Evolutionary conservation across 1,140 invertebrate species (phyloP).

Genomic region (Bombus waltoni): DNA sequence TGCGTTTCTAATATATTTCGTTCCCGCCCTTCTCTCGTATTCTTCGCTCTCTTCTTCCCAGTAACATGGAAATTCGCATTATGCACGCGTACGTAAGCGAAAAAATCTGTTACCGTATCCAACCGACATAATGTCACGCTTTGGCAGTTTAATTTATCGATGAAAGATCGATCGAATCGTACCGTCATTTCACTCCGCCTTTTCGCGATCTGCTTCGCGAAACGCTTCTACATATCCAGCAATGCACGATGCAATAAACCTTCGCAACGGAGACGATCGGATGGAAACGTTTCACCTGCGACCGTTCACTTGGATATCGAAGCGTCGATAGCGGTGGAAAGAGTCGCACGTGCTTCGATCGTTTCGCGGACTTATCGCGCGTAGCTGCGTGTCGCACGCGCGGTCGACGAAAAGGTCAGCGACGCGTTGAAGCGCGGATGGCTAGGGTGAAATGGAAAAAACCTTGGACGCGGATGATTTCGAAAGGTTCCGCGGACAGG

Average conservation of each 20-base stretch:
- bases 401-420: constrained; percentile 12
- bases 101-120: too few species aligned
- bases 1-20: too few species aligned
- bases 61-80: too few species aligned
- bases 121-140: too few species aligned
- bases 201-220: background rate
- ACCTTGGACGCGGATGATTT: constrained; percentile 2
- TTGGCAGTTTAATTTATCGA: background rate
- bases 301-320: background rate
- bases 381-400: background rate
- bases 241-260: background rate
- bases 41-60: too few species aligned
- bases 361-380: background rate
- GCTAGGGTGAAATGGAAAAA: background rate
- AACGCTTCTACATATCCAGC: too few species aligned
- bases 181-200: background rate
- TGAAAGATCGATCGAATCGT: background rate
- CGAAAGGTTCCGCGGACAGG: constrained; percentile 4
- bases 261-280: background rate
- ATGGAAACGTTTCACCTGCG: background rate
- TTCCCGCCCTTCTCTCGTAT: too few species aligned
- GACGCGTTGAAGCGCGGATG: background rate
- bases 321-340: background rate
- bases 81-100: too few species aligned
- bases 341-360: background rate